Percentiles rank a stretch among this genome's conserved stretches.
Evolutionary conservation across 2,888 invertebrate species (phyloP).

Genomic region (Agrotis segetum): DNA sequence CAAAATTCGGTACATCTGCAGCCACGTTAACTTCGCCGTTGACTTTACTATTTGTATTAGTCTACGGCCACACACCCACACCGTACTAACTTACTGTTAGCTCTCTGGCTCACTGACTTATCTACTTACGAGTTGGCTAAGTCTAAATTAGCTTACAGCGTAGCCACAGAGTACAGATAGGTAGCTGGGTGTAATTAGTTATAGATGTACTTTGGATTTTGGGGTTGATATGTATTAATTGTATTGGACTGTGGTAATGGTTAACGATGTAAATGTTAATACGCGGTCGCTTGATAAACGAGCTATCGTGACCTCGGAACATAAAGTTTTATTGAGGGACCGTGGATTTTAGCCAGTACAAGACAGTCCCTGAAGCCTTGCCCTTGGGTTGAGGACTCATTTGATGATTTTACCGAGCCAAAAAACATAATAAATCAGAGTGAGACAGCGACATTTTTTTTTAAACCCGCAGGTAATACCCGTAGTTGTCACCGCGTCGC

Average conservation of each 20-base stretch:
- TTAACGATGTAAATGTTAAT: too few relatives aligned
- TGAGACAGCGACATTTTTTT: too few relatives aligned
- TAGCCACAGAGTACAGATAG: slow-evolving; percentile 42
- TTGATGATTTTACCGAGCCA: too few relatives aligned
- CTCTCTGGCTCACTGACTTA: slow-evolving; percentile 65
- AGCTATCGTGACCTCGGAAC: too few relatives aligned
- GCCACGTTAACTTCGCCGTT: slow-evolving; percentile 45
- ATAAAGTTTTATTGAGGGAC: too few relatives aligned
- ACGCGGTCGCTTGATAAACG: too few relatives aligned
- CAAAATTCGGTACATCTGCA: slow-evolving; percentile 49
- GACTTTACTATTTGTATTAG: slow-evolving; percentile 61
- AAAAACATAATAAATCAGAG: too few relatives aligned
- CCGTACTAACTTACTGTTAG: slow-evolving; percentile 60
- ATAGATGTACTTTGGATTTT: slow-evolving; percentile 5
- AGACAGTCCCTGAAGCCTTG: too few relatives aligned
- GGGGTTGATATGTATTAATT: background rate
- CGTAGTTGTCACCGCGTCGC: too few relatives aligned
- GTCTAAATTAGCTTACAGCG: slow-evolving; percentile 62
- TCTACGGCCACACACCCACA: slow-evolving; percentile 53
- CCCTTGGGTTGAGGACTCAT: too few relatives aligned
- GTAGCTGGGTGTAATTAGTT: slow-evolving; percentile 32
- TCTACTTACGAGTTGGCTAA: slow-evolving; percentile 64
- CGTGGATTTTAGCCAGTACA: too few relatives aligned
- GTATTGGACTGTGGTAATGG: background rate
- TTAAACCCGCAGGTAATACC: too few relatives aligned